A percentile compares a stretch with the other conserved stretches of the same genome.
Conservation (phyloP, 2,113 vertebrate species). For the Chionodraco myersi region DNA sequence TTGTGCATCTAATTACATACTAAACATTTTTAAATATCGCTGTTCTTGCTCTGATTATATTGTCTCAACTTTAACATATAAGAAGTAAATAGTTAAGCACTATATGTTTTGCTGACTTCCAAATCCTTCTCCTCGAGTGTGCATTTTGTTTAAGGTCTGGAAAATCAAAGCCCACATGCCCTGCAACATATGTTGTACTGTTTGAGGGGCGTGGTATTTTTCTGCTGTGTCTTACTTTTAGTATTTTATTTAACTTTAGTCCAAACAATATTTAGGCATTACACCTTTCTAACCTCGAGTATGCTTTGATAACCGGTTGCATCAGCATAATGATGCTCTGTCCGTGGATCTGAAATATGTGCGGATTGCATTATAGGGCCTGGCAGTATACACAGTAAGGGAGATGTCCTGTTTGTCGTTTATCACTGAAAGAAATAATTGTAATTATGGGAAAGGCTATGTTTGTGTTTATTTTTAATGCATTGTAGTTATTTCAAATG, state of each 20-base stretch:
- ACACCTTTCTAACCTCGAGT: too few species aligned
- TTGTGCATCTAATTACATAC: not conserved
- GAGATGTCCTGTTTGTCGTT: not conserved
- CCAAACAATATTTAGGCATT: not conserved
- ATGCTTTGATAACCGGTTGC: not conserved
- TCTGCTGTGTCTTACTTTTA: too few species aligned
- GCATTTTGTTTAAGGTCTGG: not conserved
- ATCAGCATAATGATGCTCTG: not conserved
- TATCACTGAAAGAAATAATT: not conserved
- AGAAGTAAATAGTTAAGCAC: not conserved
- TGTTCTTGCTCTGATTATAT: not conserved
- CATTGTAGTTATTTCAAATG: constrained; percentile 12
- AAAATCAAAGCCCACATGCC: not conserved
- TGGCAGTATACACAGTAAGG: not conserved
- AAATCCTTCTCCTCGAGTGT: not conserved
- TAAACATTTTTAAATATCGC: not conserved
- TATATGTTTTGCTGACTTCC: not conserved
- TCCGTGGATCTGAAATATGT: constrained; percentile 13
- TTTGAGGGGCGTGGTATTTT: not conserved
- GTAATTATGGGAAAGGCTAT: not conserved
- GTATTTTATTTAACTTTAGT: not conserved
- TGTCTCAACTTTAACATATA: not conserved
- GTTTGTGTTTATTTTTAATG: constrained; percentile 35
- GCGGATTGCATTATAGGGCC: not conserved
- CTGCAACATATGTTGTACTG: not conserved